Conservation (phyloP, 92 coral and sea anemone species). For the Zoanthus sansibaricus region DNA sequence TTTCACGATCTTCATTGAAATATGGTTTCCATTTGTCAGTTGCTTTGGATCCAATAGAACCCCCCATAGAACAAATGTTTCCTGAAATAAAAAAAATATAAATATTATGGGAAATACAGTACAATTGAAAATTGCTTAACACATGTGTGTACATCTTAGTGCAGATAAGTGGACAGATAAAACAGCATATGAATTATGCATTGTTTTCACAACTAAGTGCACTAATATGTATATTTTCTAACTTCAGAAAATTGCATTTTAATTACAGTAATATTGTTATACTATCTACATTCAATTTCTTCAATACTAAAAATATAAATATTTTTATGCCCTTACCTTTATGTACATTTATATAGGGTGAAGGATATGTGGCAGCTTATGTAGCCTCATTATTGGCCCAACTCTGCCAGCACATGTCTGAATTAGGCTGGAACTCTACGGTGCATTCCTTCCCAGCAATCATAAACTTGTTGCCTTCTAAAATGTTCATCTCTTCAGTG, state of each 20-base stretch:
- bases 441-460: conserved; percentile 67
- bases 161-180: conserved; percentile 11
- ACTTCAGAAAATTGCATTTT: not conserved
- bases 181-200: conserved; percentile 9
- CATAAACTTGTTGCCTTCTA: conserved; percentile 70
- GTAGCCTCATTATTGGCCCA: conserved; percentile 74
- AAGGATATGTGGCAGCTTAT: conserved; percentile 79
- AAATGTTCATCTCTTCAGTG: conserved; percentile 73
- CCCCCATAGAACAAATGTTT: conserved; percentile 60
- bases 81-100: conserved; percentile 15
- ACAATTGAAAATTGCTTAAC: conserved; percentile 1
- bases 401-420: conserved; percentile 81
- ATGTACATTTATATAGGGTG: conserved; percentile 77
- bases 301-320: conserved; percentile 6
- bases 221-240: conserved; percentile 6
- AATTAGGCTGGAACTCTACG: conserved; percentile 78
- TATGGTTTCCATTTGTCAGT: conserved; percentile 62
- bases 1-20: conserved; percentile 41
- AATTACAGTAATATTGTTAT: not conserved
- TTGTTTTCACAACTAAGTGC: conserved; percentile 10
- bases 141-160: conserved; percentile 10
- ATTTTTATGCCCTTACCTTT: conserved; percentile 44
- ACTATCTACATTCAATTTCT: conserved; percentile 8
- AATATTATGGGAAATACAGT: not conserved
- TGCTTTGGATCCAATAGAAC: conserved; percentile 43